Conservation (phyloP, 1,140 invertebrate genomes). For the Trachelipus rathkii region DNA sequence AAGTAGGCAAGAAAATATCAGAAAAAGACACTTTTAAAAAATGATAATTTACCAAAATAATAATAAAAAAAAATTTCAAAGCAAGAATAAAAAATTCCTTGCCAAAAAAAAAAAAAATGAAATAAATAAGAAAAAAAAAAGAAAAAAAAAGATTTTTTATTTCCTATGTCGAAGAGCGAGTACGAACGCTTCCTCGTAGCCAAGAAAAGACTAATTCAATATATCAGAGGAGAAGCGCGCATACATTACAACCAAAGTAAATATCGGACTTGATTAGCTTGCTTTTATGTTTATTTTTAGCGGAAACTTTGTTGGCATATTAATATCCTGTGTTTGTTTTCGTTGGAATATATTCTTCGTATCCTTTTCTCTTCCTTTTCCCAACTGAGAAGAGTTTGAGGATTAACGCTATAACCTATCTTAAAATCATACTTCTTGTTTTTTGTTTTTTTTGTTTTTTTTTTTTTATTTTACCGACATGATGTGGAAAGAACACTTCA, state of each 20-base stretch:
- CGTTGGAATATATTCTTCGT: constrained; percentile 27
- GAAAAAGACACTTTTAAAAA: no score
- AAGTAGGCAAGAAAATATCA: no score
- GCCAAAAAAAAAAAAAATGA: no score
- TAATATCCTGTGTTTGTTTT: constrained; percentile 37
- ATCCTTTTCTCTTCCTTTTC: constrained; percentile 12
- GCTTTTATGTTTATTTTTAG: constrained; percentile 40
- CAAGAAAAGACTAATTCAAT: constrained; percentile 43
- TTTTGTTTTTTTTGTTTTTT: neutral
- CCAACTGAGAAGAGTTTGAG: constrained; percentile 25
- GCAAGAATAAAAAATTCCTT: no score
- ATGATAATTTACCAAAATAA: no score
- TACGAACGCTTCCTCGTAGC: constrained; percentile 18
- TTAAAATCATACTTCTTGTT: neutral
- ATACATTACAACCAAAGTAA: constrained; percentile 35
- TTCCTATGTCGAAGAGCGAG: neutral
- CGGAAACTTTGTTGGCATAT: constrained; percentile 36
- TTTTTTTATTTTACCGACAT: no score
- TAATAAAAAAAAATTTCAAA: no score
- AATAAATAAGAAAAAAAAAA: no score
- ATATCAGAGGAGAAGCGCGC: constrained; percentile 38
- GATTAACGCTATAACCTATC: neutral
- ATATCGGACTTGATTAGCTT: constrained; percentile 39
- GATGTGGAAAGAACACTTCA: no score
- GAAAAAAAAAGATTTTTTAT: no score